Evolutionary conservation across 2,113 vertebrate species (phyloP).

Genomic region (Odobenus rosmarus): DNA sequence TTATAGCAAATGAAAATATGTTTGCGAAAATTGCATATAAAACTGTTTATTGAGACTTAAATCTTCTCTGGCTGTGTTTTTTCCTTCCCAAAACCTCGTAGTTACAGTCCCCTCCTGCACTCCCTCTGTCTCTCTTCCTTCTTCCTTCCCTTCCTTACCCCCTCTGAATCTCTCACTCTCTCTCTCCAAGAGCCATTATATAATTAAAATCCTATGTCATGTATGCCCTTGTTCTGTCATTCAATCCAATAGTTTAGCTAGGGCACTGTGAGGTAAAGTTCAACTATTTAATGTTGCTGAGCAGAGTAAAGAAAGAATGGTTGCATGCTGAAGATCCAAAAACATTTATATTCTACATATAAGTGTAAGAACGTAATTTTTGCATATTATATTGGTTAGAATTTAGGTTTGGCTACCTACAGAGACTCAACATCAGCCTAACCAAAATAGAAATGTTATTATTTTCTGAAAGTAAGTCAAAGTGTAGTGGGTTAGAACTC

Average conservation of each 20-base stretch:
- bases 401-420: not conserved
- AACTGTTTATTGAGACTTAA: slow-evolving; percentile 82
- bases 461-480: not conserved
- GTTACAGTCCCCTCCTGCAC: not conserved
- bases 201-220: slow-evolving; percentile 27
- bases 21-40: slow-evolving; percentile 82
- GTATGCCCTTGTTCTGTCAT: not conserved
- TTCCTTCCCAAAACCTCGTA: not conserved
- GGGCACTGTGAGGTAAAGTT: not conserved
- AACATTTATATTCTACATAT: not conserved
- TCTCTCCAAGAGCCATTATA: not conserved
- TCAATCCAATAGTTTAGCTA: not conserved
- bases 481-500: not conserved
- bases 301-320: not conserved
- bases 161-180: not conserved
- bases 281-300: not conserved
- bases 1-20: slow-evolving; percentile 83
- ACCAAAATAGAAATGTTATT: not conserved
- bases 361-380: not conserved
- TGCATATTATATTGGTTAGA: not conserved
- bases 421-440: not conserved
- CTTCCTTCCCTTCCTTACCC: not conserved
- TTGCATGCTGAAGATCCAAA: not conserved
- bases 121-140: not conserved
- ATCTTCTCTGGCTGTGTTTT: slow-evolving; percentile 58